Base-by-base conservation (phyloP, 2,888 invertebrate species). In the Drosophila subquinaria region DNA sequence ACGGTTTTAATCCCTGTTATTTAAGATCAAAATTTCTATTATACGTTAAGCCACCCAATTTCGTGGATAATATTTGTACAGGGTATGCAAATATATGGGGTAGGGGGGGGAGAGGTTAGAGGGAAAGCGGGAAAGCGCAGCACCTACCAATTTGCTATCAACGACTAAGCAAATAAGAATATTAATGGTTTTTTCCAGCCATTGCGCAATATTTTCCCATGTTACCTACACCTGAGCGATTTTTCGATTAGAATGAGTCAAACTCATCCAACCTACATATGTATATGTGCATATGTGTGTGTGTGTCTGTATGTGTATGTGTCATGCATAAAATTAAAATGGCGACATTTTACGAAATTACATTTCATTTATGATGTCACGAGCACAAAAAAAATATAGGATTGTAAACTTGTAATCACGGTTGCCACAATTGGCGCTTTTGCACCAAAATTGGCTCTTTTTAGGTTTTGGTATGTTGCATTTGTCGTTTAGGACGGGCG, bases 121-220 rank as follows among this genome's bases (percentile, higher is more conserved):
- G 27, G 27, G 27, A 5, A 8, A 30, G 30, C 30, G 55, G 66
- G 43, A 11, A 45, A 48, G 33, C 69, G 53, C 67, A 40, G 84
- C 87, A 87, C 89, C 84, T 85, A 89, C 73, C 81, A 85, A 77
- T 82, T 89, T 79, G 81, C 90, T 76, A 89, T 86, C 87, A 86
- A 73, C 80, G 77, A 73, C 90, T 90, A 83, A 88, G 87, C 87
- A 88, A 88, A 88, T 90, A 88, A 88, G 89, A 90, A 88, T 90
- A 88, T 88, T 88, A 88, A 88, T 88, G 82, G 87, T 83, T 90
- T 88, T 85, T 88, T 88, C 89, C 87, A 88, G 81, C 84, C 84
- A 88, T 90, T 90, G 90, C 81, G 74, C 87, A 88, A 88, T 87
- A 86, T 88, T 81, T 76, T 74, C 55, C 70, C 79, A 66, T 76